phyloP scores from a whole-genome alignment of 2,113 vertebrate genomes.

The Gymnarchus niloticus region DNA sequence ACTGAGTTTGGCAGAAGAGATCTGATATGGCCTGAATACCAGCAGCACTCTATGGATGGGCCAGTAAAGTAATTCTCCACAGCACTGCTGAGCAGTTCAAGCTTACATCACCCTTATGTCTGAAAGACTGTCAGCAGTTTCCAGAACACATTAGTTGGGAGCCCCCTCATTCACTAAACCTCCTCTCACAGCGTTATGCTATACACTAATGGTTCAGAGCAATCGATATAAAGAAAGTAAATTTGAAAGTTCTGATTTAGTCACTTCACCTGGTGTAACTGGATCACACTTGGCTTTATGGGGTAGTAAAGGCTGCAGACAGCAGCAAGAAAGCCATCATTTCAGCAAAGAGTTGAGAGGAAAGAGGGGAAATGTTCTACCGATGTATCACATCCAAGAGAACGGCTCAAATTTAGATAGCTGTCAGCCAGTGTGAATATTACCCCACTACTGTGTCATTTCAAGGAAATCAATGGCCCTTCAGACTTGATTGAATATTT shows the following conservation, averaged over 20 bases:
- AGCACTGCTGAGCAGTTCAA: not conserved
- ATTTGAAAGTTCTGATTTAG: not conserved
- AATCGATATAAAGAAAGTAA: constrained; percentile 3
- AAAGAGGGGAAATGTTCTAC: not conserved
- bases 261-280: constrained; percentile 11
- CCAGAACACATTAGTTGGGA: not conserved
- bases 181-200: not conserved
- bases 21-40: not conserved
- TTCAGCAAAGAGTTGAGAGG: not conserved
- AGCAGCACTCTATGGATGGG: not conserved
- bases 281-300: not conserved
- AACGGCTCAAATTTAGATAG: not conserved
- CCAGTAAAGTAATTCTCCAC: not conserved
- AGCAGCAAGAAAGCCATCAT: not conserved
- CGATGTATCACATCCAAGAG: not conserved
- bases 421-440: not conserved
- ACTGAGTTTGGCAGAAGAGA: not conserved
- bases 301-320: not conserved
- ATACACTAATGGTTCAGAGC: not conserved
- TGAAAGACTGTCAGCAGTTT: not conserved
- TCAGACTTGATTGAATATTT: not conserved
- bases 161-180: not conserved
- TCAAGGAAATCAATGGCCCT: not conserved
- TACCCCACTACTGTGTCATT: not conserved
- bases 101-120: not conserved